Percentiles rank a stretch among this genome's conserved stretches.
Evolutionary conservation across 2,797 vertebrate species (phyloP).

Genomic region (Micrastur ruficollis): DNA sequence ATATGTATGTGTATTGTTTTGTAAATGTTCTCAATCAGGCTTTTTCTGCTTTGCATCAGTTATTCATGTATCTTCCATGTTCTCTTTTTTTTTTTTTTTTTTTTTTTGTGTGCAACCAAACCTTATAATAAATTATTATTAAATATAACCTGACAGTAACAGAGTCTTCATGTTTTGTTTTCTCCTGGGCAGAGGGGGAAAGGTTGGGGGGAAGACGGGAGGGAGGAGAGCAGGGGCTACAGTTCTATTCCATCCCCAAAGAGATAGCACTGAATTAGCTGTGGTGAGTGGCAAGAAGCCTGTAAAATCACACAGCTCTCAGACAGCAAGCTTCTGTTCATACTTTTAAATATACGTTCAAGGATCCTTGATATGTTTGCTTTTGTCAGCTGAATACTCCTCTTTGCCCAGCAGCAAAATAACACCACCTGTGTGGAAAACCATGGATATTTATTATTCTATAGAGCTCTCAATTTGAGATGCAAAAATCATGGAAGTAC

Average conservation of each 20-base stretch:
- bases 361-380: neutral
- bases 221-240: neutral
- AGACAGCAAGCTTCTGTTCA: neutral
- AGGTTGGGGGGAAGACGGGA: neutral
- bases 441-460: neutral
- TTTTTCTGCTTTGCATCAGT: slow-evolving; percentile 48
- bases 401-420: neutral
- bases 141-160: slow-evolving; percentile 11
- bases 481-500: neutral
- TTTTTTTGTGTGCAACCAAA: slow-evolving; percentile 35
- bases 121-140: slow-evolving; percentile 67
- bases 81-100: slow-evolving; percentile 28
- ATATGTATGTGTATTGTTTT: slow-evolving; percentile 24
- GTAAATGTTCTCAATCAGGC: slow-evolving; percentile 21
- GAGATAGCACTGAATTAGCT: neutral
- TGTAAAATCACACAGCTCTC: neutral
- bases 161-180: neutral
- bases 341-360: neutral
- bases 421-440: neutral
- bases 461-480: neutral
- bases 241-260: neutral
- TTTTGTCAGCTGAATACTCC: neutral
- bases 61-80: slow-evolving; percentile 25
- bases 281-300: neutral
- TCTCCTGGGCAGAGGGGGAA: neutral